Percentiles rank a stretch among this genome's conserved stretches.
phyloP scores from a whole-genome alignment of 2,113 vertebrate species.

The Symphodus melops region DNA sequence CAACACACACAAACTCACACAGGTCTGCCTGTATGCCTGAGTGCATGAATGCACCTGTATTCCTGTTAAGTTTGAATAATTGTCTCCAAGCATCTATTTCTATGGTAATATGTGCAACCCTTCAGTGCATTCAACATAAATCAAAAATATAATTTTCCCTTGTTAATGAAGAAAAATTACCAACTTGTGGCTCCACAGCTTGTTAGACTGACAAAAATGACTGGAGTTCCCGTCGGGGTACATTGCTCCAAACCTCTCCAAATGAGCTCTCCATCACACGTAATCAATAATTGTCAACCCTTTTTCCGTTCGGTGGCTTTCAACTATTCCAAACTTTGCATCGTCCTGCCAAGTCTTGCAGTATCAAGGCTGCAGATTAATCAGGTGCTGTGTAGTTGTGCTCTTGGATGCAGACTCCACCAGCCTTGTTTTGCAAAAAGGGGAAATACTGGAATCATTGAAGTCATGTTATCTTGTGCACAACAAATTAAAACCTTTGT shows the following conservation, averaged over 20 bases:
- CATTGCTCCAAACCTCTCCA: conserved; percentile 50
- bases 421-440: background rate
- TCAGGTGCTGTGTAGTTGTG: conserved; percentile 27
- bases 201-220: conserved; percentile 66
- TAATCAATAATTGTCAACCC: conserved; percentile 62
- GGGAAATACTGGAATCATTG: background rate
- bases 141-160: conserved; percentile 46
- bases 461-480: too few species aligned
- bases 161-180: conserved; percentile 76
- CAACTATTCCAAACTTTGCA: conserved; percentile 40
- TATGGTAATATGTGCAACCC: conserved; percentile 44
- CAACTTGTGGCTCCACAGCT: conserved; percentile 55
- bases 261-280: conserved; percentile 61
- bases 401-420: too few species aligned
- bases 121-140: conserved; percentile 52
- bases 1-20: background rate
- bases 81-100: conserved; percentile 33
- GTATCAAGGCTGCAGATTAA: conserved; percentile 33
- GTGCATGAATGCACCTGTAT: conserved; percentile 34
- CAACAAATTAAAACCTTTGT: too few species aligned
- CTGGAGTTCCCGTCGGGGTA: conserved; percentile 33
- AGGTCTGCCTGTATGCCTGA: background rate
- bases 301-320: conserved; percentile 29
- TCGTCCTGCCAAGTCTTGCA: conserved; percentile 13
- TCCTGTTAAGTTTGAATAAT: conserved; percentile 46